Evolutionary conservation across 1,140 invertebrate genomes (phyloP).

Genomic region (Papilio helenus): DNA sequence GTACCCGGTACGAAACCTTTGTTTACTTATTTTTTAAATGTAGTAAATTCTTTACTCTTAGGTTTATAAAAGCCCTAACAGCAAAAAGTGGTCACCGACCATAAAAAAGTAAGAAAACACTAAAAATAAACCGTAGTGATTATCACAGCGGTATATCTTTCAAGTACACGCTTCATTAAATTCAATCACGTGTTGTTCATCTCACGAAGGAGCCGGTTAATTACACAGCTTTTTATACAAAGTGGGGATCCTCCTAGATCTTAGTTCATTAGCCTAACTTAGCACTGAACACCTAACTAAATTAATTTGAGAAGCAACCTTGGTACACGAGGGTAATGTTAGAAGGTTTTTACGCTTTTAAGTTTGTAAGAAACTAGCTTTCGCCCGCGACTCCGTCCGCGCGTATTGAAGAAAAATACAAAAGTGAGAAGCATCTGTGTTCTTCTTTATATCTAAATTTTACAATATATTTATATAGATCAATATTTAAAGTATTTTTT

Average conservation of each 20-base stretch:
- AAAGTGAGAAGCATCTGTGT: no score
- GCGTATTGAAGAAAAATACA: no score
- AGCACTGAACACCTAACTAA: constrained; percentile 19
- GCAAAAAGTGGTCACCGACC: neutral
- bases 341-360: neutral
- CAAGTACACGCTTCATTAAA: constrained; percentile 22
- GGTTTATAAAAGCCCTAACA: neutral
- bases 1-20: no score
- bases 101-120: neutral
- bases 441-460: no score
- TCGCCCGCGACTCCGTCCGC: no score
- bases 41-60: neutral
- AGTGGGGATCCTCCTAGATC: constrained; percentile 7
- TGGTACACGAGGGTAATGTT: neutral
- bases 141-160: constrained; percentile 21
- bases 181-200: constrained; percentile 34
- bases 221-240: constrained; percentile 28
- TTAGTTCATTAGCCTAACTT: constrained; percentile 17
- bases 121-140: neutral
- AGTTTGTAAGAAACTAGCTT: neutral
- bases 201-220: constrained; percentile 30
- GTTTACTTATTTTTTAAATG: no score
- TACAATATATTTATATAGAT: no score
- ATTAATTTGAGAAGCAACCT: constrained; percentile 4
- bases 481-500: no score